These are phyloP conservation scores for Caenorhabditis elegans DNA, from an alignment of 1,140 invertebrate genomes.

Conservation along the genomic window DNA sequence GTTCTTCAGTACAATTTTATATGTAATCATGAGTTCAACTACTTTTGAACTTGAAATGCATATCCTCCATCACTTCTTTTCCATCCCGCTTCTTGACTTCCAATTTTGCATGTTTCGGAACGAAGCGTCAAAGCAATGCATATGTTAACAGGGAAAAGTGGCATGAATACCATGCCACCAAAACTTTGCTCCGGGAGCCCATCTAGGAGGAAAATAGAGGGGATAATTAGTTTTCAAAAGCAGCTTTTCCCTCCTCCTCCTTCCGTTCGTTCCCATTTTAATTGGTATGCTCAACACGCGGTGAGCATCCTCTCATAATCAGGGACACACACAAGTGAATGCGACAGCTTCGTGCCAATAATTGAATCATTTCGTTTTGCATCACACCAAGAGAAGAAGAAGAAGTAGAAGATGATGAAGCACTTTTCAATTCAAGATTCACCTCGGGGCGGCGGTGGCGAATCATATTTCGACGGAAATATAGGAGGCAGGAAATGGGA, in stretches of 20 bases:
- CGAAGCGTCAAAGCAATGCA: conserved; percentile 27
- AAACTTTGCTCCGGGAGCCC: too few species aligned
- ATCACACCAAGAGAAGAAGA: not conserved
- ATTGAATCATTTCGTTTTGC: conserved; percentile 32
- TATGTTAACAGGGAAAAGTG: not conserved
- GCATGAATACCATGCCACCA: not conserved
- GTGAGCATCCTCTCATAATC: conserved; percentile 26
- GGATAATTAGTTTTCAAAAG: conserved; percentile 16
- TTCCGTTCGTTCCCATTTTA: conserved; percentile 4
- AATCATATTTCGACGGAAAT: conserved; percentile 32
- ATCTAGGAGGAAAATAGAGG: too few species aligned
- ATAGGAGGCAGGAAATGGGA: conserved; percentile 6
- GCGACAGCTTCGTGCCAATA: not conserved
- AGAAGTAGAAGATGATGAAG: not conserved
- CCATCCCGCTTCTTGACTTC: not conserved
- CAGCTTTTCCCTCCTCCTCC: not conserved
- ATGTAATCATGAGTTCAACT: too few species aligned
- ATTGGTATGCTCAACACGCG: conserved; percentile 32
- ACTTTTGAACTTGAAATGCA: too few species aligned
- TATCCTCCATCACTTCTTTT: too few species aligned
- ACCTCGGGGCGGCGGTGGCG: conserved; percentile 15
- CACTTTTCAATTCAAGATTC: conserved; percentile 1
- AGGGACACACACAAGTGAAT: not conserved
- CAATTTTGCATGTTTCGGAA: conserved; percentile 18
- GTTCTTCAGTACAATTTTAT: too few species aligned